These are phyloP conservation scores for Neolamprologus brichardi DNA, from an alignment of 2,113 vertebrate species.

Conservation along the genomic window DNA sequence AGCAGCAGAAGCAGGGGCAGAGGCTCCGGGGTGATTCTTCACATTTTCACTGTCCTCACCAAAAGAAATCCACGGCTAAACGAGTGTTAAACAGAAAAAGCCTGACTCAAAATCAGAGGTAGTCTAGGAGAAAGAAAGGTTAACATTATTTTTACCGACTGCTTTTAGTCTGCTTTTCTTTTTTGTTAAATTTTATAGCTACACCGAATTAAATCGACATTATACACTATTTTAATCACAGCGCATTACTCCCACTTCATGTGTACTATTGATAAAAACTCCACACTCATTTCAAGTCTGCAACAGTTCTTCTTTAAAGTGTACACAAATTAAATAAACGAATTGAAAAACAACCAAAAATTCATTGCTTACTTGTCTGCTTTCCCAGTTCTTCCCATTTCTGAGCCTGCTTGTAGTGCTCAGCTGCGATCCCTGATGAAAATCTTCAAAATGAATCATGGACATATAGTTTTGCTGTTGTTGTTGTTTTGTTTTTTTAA, in stretches of 20 bases:
- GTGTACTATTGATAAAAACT: background rate
- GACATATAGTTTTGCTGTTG: background rate
- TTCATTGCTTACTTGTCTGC: background rate
- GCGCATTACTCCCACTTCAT: background rate
- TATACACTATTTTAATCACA: background rate
- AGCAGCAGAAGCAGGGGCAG: constrained; percentile 4
- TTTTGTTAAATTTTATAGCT: rapidly evolving
- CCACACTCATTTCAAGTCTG: background rate
- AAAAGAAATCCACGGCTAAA: background rate
- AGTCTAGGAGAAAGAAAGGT: background rate
- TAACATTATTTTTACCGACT: background rate
- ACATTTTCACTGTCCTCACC: constrained; percentile 5
- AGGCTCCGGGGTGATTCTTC: background rate
- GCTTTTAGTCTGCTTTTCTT: background rate
- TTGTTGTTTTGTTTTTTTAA: background rate
- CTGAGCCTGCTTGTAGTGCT: background rate
- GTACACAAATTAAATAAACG: background rate
- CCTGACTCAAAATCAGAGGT: background rate
- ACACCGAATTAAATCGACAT: background rate
- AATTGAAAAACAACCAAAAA: background rate
- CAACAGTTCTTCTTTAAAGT: background rate
- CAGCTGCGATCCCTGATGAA: background rate
- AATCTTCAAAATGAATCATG: background rate
- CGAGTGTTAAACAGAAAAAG: background rate
- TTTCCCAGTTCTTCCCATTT: background rate